Percentiles rank a stretch among this genome's conserved stretches.
Evolutionary conservation across 2,113 vertebrate genomes (phyloP).

Genomic region (Gasterosteus nipponicus): DNA sequence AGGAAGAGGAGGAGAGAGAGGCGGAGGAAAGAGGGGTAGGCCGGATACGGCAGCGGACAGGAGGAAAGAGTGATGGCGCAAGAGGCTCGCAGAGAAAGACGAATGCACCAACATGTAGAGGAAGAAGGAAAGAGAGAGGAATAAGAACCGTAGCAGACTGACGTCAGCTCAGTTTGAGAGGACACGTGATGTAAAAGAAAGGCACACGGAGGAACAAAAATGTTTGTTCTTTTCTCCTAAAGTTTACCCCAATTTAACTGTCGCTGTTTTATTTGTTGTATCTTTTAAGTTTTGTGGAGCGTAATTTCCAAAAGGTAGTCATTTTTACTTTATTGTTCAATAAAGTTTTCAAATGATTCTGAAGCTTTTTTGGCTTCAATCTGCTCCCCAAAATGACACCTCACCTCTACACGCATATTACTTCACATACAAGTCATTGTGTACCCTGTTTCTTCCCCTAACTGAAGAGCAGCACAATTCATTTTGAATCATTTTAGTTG

Average conservation of each 20-base stretch:
- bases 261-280: too few relatives aligned
- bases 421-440: not conserved
- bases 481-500: not conserved
- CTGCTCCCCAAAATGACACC: slow-evolving; percentile 12
- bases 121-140: slow-evolving; percentile 17
- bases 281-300: too few relatives aligned
- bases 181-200: slow-evolving; percentile 19
- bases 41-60: slow-evolving; percentile 39
- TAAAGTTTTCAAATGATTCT: too few relatives aligned
- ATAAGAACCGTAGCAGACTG: slow-evolving; percentile 29
- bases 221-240: slow-evolving; percentile 49
- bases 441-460: too few relatives aligned
- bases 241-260: not conserved
- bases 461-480: not conserved
- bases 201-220: slow-evolving; percentile 20
- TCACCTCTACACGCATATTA: not conserved
- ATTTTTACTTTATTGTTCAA: too few relatives aligned
- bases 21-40: slow-evolving; percentile 44
- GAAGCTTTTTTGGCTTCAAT: slow-evolving; percentile 13
- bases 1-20: slow-evolving; percentile 30
- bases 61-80: slow-evolving; percentile 59
- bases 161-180: slow-evolving; percentile 54
- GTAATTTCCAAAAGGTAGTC: too few relatives aligned
- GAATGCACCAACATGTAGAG: slow-evolving; percentile 35
- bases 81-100: slow-evolving; percentile 45